Percentiles rank a stretch among this genome's conserved stretches.
Conservation (phyloP, 2,888 invertebrate genomes). For the Copidosoma aretas region DNA sequence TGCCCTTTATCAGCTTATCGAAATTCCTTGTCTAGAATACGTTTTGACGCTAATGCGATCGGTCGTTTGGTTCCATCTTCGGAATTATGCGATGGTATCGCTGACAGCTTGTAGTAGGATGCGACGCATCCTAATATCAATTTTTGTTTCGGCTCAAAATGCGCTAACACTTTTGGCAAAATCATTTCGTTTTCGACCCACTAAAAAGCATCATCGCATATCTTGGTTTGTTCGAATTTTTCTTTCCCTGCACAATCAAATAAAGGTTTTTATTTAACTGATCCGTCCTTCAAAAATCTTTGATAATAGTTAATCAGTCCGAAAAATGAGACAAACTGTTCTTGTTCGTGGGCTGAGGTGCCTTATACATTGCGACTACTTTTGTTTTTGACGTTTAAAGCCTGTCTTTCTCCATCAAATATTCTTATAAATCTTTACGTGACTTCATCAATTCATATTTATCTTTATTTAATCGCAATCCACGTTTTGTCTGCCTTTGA, state of each 20-base stretch:
- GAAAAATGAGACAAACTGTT: constrained; percentile 23
- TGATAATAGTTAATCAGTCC: constrained; percentile 28
- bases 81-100: constrained; percentile 35
- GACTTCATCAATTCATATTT: constrained; percentile 43
- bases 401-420: constrained; percentile 42
- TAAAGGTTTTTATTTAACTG: constrained; percentile 21
- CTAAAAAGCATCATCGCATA: constrained; percentile 6
- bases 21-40: neutral
- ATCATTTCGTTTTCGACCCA: constrained; percentile 40
- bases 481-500: constrained; percentile 39
- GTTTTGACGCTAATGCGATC: neutral
- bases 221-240: constrained; percentile 29
- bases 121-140: constrained; percentile 8
- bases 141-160: constrained; percentile 34
- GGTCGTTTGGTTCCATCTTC: constrained; percentile 16
- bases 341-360: constrained; percentile 17
- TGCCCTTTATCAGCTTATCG: no score
- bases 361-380: constrained; percentile 20
- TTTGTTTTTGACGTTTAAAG: constrained; percentile 19
- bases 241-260: constrained; percentile 26
- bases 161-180: constrained; percentile 29
- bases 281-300: constrained; percentile 13
- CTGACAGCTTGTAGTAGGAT: constrained; percentile 17
- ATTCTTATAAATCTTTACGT: constrained; percentile 45
- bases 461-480: constrained; percentile 36